These are phyloP conservation scores for Pyrochroa serraticornis DNA, from an alignment of 2,888 invertebrate species.

Conservation along the genomic window DNA sequence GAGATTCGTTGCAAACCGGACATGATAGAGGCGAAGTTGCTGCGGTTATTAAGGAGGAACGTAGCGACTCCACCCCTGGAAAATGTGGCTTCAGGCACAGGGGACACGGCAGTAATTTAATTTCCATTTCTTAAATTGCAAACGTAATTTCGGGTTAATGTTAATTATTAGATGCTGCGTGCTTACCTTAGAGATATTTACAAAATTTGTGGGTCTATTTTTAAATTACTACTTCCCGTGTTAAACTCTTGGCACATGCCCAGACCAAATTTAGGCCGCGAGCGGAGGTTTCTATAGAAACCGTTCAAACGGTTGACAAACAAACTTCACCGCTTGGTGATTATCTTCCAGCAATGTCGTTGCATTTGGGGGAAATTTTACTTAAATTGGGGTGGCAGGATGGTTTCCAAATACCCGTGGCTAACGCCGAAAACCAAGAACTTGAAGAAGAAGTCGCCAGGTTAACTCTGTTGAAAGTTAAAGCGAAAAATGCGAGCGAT, in stretches of 20 bases:
- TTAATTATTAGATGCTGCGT: neutral
- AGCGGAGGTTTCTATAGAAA: slow-evolving; percentile 18
- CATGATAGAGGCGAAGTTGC: slow-evolving; percentile 77
- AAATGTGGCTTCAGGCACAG: slow-evolving; percentile 78
- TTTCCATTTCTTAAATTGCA: slow-evolving; percentile 42
- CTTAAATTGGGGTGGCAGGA: slow-evolving; percentile 76
- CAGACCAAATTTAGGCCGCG: slow-evolving; percentile 18
- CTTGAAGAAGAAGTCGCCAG: slow-evolving; percentile 62
- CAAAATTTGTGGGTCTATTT: slow-evolving; percentile 25
- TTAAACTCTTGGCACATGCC: slow-evolving; percentile 12
- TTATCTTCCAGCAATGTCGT: slow-evolving; percentile 27
- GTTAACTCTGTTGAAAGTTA: slow-evolving; percentile 59
- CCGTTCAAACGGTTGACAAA: neutral
- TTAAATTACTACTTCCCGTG: slow-evolving; percentile 23
- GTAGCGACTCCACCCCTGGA: slow-evolving; percentile 70
- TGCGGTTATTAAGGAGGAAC: slow-evolving; percentile 74
- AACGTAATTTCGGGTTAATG: neutral
- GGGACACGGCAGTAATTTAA: slow-evolving; percentile 71
- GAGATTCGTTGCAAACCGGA: slow-evolving; percentile 77
- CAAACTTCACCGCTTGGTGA: slow-evolving; percentile 1
- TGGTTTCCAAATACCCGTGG: slow-evolving; percentile 80
- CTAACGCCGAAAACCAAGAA: slow-evolving; percentile 72
- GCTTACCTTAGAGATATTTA: slow-evolving; percentile 17
- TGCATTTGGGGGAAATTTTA: slow-evolving; percentile 67
- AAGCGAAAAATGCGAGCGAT: slow-evolving; percentile 58